These are phyloP conservation scores for Characodon lateralis DNA, from an alignment of 2,797 vertebrate species.

Conservation along the genomic window DNA sequence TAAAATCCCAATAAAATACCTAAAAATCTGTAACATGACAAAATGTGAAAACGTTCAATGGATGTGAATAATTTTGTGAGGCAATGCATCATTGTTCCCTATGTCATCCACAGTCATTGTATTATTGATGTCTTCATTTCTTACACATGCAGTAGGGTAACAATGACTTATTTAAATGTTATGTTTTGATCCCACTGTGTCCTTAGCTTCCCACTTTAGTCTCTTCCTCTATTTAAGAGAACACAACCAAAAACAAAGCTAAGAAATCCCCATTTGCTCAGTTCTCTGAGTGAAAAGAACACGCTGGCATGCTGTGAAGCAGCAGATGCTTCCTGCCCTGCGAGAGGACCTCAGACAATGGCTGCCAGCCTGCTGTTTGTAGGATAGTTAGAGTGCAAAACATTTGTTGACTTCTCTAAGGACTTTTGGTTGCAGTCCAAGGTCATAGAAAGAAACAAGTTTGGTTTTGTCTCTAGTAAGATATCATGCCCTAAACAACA, in stretches of 20 bases:
- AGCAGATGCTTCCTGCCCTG: slow-evolving; percentile 26
- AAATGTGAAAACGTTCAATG: neutral
- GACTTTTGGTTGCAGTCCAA: neutral
- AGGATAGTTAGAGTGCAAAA: slow-evolving; percentile 1
- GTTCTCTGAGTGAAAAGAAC: neutral
- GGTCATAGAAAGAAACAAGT: neutral
- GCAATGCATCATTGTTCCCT: neutral
- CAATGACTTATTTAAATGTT: slow-evolving; percentile 2
- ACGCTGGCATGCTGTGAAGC: slow-evolving; percentile 4
- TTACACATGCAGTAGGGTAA: neutral
- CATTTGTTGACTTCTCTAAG: slow-evolving; percentile 2
- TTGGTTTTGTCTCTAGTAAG: neutral
- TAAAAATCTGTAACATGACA: neutral
- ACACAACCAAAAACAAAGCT: neutral
- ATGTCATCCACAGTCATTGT: neutral
- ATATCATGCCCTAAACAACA: neutral
- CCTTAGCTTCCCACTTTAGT: neutral
- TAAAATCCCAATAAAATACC: neutral
- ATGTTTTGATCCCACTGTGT: neutral
- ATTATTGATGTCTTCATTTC: neutral
- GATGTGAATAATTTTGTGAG: neutral
- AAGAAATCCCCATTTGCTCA: neutral
- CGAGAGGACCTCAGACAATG: slow-evolving; percentile 4
- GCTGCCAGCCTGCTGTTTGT: slow-evolving; percentile 15
- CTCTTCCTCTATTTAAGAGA: neutral